A percentile compares a stretch with the other conserved stretches of the same genome.
Conservation (phyloP, 2,113 vertebrate genomes). For the Sylvia atricapilla region DNA sequence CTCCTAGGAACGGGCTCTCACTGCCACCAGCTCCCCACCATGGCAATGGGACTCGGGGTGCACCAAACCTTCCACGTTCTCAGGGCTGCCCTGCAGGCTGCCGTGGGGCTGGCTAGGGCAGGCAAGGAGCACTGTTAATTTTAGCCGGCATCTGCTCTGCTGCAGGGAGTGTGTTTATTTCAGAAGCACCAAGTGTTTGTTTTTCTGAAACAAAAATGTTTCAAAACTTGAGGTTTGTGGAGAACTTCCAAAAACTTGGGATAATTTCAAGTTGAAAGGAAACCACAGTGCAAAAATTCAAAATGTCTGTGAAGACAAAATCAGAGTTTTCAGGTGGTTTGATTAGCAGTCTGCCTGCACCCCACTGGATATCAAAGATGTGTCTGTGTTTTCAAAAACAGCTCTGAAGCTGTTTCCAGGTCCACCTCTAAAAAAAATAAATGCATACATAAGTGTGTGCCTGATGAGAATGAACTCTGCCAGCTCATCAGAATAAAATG, state of each 20-base stretch:
- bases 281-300: not conserved
- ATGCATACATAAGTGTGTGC: not conserved
- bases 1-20: not conserved
- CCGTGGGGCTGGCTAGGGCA: not conserved
- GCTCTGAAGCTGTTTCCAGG: not conserved
- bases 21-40: not conserved
- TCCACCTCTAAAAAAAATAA: constrained; percentile 23
- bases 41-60: not conserved
- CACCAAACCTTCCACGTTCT: not conserved
- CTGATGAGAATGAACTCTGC: not conserved
- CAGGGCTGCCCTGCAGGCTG: not conserved
- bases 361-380: not conserved
- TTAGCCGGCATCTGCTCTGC: not conserved
- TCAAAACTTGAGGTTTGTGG: not conserved
- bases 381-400: not conserved
- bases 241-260: not conserved
- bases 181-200: not conserved
- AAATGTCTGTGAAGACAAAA: not conserved
- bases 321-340: not conserved
- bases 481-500: constrained; percentile 39
- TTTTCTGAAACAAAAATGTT: not conserved
- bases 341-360: not conserved
- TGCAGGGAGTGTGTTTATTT: not conserved
- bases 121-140: not conserved
- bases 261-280: not conserved